These are phyloP conservation scores for Neomonachus schauinslandi DNA, from an alignment of 2,113 vertebrate genomes.

Conservation along the genomic window DNA sequence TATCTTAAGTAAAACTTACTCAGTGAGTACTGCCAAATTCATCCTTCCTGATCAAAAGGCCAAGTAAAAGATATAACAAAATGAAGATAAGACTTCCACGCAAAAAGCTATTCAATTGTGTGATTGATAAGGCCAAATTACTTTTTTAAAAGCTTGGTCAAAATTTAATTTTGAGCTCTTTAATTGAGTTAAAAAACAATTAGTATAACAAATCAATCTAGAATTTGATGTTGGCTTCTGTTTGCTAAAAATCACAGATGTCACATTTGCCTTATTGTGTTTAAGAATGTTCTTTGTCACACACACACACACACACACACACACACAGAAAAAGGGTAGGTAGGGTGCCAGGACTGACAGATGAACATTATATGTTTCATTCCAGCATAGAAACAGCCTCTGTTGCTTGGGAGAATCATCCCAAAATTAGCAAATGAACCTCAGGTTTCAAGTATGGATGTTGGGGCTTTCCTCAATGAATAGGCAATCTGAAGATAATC, in stretches of 20 bases:
- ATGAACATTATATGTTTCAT: neutral
- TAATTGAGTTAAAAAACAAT: constrained; percentile 43
- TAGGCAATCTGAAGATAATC: neutral
- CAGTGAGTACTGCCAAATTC: neutral
- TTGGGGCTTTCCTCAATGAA: neutral
- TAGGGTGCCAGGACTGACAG: neutral
- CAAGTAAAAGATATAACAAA: neutral
- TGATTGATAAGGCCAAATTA: neutral
- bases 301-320: neutral
- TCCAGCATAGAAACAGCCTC: neutral
- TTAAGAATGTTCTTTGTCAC: neutral
- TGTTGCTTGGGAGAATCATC: neutral
- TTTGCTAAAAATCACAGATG: constrained; percentile 35
- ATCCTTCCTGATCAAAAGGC: neutral
- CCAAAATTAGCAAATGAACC: neutral
- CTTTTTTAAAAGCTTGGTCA: constrained; percentile 41
- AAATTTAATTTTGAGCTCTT: constrained; percentile 42
- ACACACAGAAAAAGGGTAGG: neutral
- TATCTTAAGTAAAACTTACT: constrained; percentile 39
- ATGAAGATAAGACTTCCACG: neutral
- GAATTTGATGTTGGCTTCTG: constrained; percentile 18
- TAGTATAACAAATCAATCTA: constrained; percentile 51
- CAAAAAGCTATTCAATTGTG: neutral
- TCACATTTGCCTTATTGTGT: neutral
- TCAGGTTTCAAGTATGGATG: neutral